Evolutionary conservation across 2,888 invertebrate genomes (phyloP).

Genomic region (Arctia plantaginis): DNA sequence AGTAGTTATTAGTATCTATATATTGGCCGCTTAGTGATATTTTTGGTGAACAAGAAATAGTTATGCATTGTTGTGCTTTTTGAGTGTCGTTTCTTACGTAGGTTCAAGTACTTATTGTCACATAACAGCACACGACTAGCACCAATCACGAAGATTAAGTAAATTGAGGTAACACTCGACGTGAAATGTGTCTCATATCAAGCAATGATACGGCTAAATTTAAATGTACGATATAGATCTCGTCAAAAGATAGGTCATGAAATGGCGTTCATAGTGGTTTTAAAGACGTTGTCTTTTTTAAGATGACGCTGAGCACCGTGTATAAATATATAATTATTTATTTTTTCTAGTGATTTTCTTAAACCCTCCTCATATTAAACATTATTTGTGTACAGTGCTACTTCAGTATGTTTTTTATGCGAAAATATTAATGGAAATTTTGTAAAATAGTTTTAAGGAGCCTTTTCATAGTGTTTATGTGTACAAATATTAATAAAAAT

Average conservation of each 20-base stretch:
- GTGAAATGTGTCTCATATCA: too few species aligned
- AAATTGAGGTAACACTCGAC: neutral
- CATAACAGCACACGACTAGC: too few species aligned
- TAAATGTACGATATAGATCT: neutral
- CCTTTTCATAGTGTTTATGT: neutral
- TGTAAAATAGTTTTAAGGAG: neutral
- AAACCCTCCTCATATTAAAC: neutral
- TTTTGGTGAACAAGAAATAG: neutral
- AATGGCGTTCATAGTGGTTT: neutral
- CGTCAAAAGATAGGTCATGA: neutral
- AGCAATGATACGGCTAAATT: too few species aligned
- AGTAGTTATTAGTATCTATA: neutral
- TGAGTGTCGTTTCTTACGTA: too few species aligned
- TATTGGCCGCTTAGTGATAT: neutral
- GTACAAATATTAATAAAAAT: neutral
- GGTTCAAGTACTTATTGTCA: too few species aligned
- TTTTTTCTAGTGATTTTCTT: neutral
- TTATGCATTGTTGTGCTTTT: too few species aligned
- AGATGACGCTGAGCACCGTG: neutral
- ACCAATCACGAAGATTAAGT: too few species aligned
- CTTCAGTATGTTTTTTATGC: neutral
- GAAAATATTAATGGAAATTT: too few species aligned
- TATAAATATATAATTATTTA: neutral
- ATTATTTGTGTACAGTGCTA: neutral
- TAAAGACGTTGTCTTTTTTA: neutral